Percentiles rank a stretch among this genome's conserved stretches.
phyloP scores from a whole-genome alignment of 2,888 invertebrate species.

The Aleiodes testaceus region DNA sequence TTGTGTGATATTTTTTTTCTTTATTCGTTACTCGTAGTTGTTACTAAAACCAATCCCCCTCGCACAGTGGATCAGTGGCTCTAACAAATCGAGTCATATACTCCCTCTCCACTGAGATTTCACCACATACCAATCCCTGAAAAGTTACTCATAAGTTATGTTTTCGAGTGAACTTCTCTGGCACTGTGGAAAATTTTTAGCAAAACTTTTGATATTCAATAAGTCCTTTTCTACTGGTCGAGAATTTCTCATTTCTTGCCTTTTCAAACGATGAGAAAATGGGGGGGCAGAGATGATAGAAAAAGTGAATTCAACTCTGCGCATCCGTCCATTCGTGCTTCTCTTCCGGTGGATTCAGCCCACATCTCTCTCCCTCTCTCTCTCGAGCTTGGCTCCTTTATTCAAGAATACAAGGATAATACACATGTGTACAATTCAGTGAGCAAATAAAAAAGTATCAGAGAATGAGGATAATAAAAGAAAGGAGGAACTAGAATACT shows the following conservation, averaged over 20 bases:
- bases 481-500: slow-evolving; percentile 57
- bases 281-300: slow-evolving; percentile 26
- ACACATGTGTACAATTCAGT: slow-evolving; percentile 37
- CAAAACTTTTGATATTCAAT: slow-evolving; percentile 70
- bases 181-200: slow-evolving; percentile 62
- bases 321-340: slow-evolving; percentile 26
- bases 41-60: slow-evolving; percentile 43
- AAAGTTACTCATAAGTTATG: slow-evolving; percentile 70
- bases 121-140: slow-evolving; percentile 41
- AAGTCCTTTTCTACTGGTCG: slow-evolving; percentile 56
- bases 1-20: slow-evolving; percentile 46
- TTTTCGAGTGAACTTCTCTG: slow-evolving; percentile 69
- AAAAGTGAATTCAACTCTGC: slow-evolving; percentile 57
- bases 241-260: slow-evolving; percentile 55
- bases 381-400: slow-evolving; percentile 31
- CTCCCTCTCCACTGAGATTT: slow-evolving; percentile 29
- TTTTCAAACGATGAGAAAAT: slow-evolving; percentile 50
- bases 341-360: slow-evolving; percentile 24
- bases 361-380: slow-evolving; percentile 21
- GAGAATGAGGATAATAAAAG: slow-evolving; percentile 36
- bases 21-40: slow-evolving; percentile 10
- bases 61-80: slow-evolving; percentile 55
- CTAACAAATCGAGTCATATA: slow-evolving; percentile 48
- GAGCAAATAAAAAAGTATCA: slow-evolving; percentile 35
- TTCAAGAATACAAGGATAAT: not conserved